Conservation (phyloP, 2,888 invertebrate species). For the Spialia ferax region DNA sequence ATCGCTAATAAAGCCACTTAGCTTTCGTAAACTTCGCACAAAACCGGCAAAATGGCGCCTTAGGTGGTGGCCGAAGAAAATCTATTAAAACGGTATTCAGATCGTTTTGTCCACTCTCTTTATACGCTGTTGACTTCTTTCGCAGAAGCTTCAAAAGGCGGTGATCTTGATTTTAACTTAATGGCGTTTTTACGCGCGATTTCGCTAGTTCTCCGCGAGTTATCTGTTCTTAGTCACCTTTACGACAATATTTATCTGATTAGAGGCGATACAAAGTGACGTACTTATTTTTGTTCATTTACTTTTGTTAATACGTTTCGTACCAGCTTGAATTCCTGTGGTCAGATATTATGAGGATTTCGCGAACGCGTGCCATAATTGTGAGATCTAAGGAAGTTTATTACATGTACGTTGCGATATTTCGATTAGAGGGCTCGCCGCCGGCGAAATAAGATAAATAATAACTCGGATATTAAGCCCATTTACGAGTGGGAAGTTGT, state of each 20-base stretch:
- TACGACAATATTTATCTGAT: neutral
- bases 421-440: constrained; percentile 67
- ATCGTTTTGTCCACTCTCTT: constrained; percentile 12
- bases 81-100: constrained; percentile 24
- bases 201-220: constrained; percentile 43
- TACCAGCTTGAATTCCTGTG: neutral
- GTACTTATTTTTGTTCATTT: no score
- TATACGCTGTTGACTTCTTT: constrained; percentile 36
- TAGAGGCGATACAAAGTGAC: no score
- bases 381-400: constrained; percentile 71
- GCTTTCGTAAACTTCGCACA: constrained; percentile 41
- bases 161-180: constrained; percentile 8
- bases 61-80: neutral
- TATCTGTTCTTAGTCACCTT: constrained; percentile 19
- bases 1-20: constrained; percentile 50
- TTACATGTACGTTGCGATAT: constrained; percentile 68
- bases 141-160: constrained; percentile 29
- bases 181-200: constrained; percentile 15
- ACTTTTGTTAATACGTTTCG: no score
- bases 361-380: constrained; percentile 62
- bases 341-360: constrained; percentile 4
- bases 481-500: constrained; percentile 61
- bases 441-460: constrained; percentile 61
- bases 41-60: constrained; percentile 29
- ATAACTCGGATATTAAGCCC: constrained; percentile 59